Conservation (phyloP, 1,140 invertebrate species). For the Triops cancriformis region DNA sequence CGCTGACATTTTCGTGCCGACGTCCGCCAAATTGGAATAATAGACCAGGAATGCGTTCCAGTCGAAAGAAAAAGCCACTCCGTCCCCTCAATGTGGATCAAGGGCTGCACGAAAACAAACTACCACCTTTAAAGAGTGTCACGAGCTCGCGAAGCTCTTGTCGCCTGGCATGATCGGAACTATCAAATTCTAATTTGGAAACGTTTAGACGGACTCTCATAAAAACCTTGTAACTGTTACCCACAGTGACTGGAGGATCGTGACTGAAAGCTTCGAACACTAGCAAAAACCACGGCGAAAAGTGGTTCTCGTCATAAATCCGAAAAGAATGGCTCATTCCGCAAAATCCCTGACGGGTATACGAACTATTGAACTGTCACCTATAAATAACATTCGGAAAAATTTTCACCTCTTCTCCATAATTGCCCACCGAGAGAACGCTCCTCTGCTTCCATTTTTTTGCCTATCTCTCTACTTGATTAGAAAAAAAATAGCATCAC, state of each 20-base stretch:
- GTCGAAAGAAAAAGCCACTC: neutral
- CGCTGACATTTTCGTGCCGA: too few species aligned
- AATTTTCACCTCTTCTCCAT: neutral
- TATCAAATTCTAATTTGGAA: neutral
- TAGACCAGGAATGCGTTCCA: too few species aligned
- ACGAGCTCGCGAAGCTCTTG: neutral
- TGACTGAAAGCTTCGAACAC: neutral
- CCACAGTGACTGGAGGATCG: neutral
- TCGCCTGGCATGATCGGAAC: neutral
- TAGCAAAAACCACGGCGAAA: neutral
- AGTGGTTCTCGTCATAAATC: neutral
- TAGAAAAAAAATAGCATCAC: neutral
- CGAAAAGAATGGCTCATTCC: conserved; percentile 1
- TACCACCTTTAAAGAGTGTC: neutral
- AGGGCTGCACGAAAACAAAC: neutral
- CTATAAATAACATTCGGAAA: neutral
- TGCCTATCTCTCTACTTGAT: neutral
- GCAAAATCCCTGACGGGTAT: neutral
- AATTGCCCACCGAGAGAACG: neutral
- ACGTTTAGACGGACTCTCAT: neutral
- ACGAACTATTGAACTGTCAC: conserved; percentile 10
- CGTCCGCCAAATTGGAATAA: too few species aligned
- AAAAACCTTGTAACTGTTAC: neutral
- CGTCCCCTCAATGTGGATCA: neutral
- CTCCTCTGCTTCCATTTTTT: neutral